Conservation (phyloP, 2,113 vertebrate species). For the Protobothrops mucrosquamatus region DNA sequence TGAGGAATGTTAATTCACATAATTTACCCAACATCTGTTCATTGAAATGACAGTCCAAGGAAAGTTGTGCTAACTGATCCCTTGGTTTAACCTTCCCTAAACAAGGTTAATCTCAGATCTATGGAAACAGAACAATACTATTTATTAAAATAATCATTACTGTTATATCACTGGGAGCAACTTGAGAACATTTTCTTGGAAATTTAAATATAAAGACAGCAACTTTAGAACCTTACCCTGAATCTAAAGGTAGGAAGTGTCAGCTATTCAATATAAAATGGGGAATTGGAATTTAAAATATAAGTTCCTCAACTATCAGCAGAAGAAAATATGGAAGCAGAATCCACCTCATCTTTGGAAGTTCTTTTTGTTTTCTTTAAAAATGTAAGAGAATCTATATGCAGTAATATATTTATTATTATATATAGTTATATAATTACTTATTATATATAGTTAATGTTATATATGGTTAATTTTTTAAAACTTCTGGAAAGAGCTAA, state of each 20-base stretch:
- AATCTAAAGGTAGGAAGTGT: not conserved
- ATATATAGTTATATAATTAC: not conserved
- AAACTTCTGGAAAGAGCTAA: not conserved
- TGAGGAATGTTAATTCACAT: not conserved
- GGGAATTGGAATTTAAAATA: constrained; percentile 9
- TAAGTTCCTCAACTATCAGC: constrained; percentile 49
- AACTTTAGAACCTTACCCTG: not conserved
- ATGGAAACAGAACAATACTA: not conserved
- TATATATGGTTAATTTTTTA: not conserved
- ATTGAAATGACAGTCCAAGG: not conserved
- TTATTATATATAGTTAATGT: not conserved
- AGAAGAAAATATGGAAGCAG: constrained; percentile 46
- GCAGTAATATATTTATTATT: not conserved
- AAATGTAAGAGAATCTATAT: not conserved
- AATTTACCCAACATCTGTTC: not conserved
- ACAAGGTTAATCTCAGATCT: not conserved
- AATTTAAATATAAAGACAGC: not conserved
- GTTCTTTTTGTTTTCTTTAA: constrained; percentile 15
- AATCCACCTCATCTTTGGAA: constrained; percentile 30
- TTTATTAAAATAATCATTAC: not conserved
- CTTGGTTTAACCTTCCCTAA: not conserved
- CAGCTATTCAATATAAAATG: not conserved
- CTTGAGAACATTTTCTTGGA: not conserved
- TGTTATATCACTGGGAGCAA: not conserved
- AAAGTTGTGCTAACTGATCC: not conserved